Base-by-base conservation (phyloP, 2,113 vertebrate species). In the Copsychus sechellarum region DNA sequence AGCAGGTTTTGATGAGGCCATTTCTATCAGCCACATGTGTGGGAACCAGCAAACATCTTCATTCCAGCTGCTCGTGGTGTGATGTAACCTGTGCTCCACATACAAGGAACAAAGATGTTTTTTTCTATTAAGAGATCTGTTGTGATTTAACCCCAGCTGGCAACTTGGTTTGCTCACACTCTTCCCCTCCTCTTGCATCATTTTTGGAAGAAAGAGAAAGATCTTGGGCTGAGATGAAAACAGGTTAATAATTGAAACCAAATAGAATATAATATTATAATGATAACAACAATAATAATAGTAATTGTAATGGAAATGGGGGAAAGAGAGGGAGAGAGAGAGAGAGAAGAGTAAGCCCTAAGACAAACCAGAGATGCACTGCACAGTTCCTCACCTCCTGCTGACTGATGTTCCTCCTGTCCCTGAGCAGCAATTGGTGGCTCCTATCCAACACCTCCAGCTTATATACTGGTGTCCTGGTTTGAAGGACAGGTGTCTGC, bases 41-140 rank as follows among this genome's bases (percentile, higher is more conserved):
- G 14, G 47, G 8, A 50, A 28, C 36, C 60, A 43, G 14, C 0
- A 0, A 67, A 43, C 2, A 0, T 28, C 26, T 13, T 23, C 14
- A 45, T 45, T 54, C 48, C 19, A 8, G 14, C 31, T 53, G 62
- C 26, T 87, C 60, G 5, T 6, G 1, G 12, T n/a, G 22, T 43
- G 21, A 51, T 2, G 2, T 16, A 42, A 40, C 40, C 16, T 0
- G 5, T 60, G 19, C 31, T 86, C 20, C 66, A 43, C 26, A 8
- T 8, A 23, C 25, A 73, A 42, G 22, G 28, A 50, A 22, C 14
- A 76, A 87, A 81, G n/a, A 22, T 42, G 3, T 0, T 2, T 15
- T 83, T 53, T 83, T 57, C 36, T 6, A 12, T 14, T 9, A 54
- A 51, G 48, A 38, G 8, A 31, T 18, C 17, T 34, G 47, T 50